phyloP scores from a whole-genome alignment of 1,140 invertebrate genomes.

The Tetragonula clypearis region DNA sequence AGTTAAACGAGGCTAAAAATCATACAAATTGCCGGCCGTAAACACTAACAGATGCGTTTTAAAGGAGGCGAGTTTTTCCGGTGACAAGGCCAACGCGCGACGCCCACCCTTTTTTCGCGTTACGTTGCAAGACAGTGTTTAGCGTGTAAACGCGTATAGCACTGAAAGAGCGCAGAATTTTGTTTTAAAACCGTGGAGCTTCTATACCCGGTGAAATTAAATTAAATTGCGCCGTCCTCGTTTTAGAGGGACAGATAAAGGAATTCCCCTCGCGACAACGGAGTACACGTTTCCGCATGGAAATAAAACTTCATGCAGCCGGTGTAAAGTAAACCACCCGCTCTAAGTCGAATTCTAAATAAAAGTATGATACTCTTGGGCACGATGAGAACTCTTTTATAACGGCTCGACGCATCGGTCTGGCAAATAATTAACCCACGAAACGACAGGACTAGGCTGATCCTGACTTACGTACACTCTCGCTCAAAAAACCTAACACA shows the following conservation, averaged over 20 bases:
- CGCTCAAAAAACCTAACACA: too few species aligned
- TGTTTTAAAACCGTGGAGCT: slow-evolving; percentile 13
- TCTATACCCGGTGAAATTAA: slow-evolving; percentile 10
- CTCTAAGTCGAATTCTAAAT: neutral
- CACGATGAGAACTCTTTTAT: neutral
- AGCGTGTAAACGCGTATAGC: neutral
- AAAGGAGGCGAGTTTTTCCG: neutral
- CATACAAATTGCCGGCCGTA: neutral
- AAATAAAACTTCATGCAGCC: neutral
- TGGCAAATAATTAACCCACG: neutral
- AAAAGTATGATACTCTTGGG: neutral
- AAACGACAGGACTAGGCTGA: neutral
- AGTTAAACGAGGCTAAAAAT: neutral
- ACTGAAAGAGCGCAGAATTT: slow-evolving; percentile 9
- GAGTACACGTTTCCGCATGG: neutral
- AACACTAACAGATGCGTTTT: neutral
- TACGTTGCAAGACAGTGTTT: slow-evolving; percentile 5
- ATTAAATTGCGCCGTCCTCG: slow-evolving; percentile 8
- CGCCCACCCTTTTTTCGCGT: neutral
- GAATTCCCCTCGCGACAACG: neutral
- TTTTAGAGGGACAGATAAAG: neutral
- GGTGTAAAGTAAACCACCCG: neutral
- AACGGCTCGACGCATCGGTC: neutral
- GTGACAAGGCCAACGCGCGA: neutral
- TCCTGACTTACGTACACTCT: neutral